Evolutionary conservation across 2,113 vertebrate genomes (phyloP).

Genomic region (Gobius niger): DNA sequence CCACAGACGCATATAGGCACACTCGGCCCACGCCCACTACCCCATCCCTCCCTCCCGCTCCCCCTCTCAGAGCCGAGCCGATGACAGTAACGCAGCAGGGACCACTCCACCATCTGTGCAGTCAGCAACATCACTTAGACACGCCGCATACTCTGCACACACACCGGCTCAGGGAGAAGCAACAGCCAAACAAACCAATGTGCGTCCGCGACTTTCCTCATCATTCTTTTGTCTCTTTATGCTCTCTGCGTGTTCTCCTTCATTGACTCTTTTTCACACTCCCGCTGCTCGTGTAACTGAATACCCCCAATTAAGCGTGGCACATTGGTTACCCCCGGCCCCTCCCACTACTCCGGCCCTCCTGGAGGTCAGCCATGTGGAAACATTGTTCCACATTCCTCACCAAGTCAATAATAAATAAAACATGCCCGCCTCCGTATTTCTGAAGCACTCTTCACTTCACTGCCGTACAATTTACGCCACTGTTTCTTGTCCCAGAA

Average conservation of each 20-base stretch:
- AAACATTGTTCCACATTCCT: conserved; percentile 81
- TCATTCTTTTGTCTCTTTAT: conserved; percentile 25
- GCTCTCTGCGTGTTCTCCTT: conserved; percentile 29
- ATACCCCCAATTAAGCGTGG: conserved; percentile 70
- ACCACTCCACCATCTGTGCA: conserved; percentile 77
- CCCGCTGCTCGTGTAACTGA: conserved; percentile 47
- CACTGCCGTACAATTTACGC: conserved; percentile 15
- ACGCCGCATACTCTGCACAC: conserved; percentile 38
- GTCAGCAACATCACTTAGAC: conserved; percentile 68
- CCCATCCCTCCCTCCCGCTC: conserved; percentile 45
- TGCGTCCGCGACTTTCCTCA: conserved; percentile 22
- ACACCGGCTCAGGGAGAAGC: conserved; percentile 11
- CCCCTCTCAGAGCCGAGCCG: conserved; percentile 54
- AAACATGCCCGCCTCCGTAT: conserved; percentile 64
- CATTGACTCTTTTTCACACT: conserved; percentile 36
- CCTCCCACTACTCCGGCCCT: conserved; percentile 45
- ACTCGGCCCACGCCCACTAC: conserved; percentile 28
- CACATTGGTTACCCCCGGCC: conserved; percentile 58
- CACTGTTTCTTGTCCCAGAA: conserved; percentile 33
- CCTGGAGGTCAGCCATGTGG: conserved; percentile 72
- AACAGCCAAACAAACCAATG: conserved; percentile 24
- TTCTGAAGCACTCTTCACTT: conserved; percentile 27
- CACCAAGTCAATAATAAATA: conserved; percentile 76
- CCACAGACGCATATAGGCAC: conserved; percentile 34
- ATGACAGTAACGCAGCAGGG: conserved; percentile 76